Base-by-base conservation (phyloP, 1,140 invertebrate genomes). In the Drosophila ficusphila region DNA sequence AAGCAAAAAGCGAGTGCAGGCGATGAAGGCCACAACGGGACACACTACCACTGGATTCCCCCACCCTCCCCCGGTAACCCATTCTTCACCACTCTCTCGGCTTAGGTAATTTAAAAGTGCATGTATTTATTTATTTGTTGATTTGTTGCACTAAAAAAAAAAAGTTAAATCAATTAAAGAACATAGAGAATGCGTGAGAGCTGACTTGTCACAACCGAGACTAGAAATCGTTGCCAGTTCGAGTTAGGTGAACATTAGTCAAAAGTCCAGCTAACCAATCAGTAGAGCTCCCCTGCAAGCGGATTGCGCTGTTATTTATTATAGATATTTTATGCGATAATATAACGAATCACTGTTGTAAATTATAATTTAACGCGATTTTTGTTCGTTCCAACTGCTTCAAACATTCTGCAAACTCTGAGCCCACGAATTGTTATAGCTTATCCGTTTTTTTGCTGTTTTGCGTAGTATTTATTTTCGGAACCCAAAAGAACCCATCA, bases 41-140 rank as follows among this genome's bases (percentile, higher is more conserved):
- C 49, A 38, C 12, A 52, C 33, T 39, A 25, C 27, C n/a, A 49
- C 48, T 48, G 1, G 16, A 34, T 51, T 34, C 38, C 11, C 25
- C 21, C 23, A 14, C 9, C 25, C 25, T n/a, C 25, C 6, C 23
- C 44, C 31, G 7, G n/a, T n/a, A 6, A 44, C 27, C 31, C 21
- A 47, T 27, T 51, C 62, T 29, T 23, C 33, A 19, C 36, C 46
- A 67, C 25, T 27, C 46, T 48, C 78, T 46, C 46, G 53, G 48
- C 53, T 53, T 72, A 86, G 81, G 56, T 79, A 76, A 85, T 79
- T 71, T 62, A 47, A 41, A 65, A 86, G 81, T 85, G 81, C 81
- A 81, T 81, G 68, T 85, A 85, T 85, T 86, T 86, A 86, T 86
- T 86, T 88, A 88, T 86, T 81, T 81, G 81, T 85, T 85, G 72